phyloP scores from a whole-genome alignment of 2,797 vertebrate species.

The Schizothorax lantsangensis region DNA sequence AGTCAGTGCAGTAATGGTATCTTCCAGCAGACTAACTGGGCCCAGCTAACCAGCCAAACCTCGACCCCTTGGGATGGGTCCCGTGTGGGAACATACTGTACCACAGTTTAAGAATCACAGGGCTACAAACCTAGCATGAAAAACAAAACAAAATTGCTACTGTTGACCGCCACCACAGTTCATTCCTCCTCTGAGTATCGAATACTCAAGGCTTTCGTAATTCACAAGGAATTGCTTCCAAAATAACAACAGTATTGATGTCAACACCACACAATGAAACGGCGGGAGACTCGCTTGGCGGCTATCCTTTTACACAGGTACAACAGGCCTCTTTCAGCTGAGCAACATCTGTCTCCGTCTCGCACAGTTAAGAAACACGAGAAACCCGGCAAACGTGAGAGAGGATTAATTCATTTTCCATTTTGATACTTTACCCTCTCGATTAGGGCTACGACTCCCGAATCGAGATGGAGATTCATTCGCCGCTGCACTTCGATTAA shows the following conservation, averaged over 20 bases:
- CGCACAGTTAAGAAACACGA: slow-evolving; percentile 42
- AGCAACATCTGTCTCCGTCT: slow-evolving; percentile 56
- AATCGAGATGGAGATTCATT: slow-evolving; percentile 26
- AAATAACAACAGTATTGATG: slow-evolving; percentile 58
- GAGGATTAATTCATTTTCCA: slow-evolving; percentile 55
- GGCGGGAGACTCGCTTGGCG: slow-evolving; percentile 35
- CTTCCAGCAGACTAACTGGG: background rate
- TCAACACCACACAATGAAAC: slow-evolving; percentile 41
- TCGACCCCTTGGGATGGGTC: background rate
- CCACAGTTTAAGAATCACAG: background rate
- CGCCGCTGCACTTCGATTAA: slow-evolving; percentile 46
- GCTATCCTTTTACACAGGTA: slow-evolving; percentile 56
- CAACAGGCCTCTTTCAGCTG: slow-evolving; percentile 51
- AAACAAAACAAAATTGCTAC: slow-evolving; percentile 36
- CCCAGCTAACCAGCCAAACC: background rate
- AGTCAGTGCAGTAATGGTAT: background rate
- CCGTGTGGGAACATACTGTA: background rate
- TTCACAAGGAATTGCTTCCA: slow-evolving; percentile 45
- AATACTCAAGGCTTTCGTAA: slow-evolving; percentile 30
- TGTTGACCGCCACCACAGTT: slow-evolving; percentile 19
- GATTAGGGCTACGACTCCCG: slow-evolving; percentile 35
- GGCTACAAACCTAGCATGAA: background rate
- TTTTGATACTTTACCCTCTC: slow-evolving; percentile 54
- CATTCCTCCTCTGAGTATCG: slow-evolving; percentile 26
- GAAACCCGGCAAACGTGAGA: slow-evolving; percentile 43